Evolutionary conservation across 2,888 invertebrate genomes (phyloP).

Genomic region (Cantharis nigra): DNA sequence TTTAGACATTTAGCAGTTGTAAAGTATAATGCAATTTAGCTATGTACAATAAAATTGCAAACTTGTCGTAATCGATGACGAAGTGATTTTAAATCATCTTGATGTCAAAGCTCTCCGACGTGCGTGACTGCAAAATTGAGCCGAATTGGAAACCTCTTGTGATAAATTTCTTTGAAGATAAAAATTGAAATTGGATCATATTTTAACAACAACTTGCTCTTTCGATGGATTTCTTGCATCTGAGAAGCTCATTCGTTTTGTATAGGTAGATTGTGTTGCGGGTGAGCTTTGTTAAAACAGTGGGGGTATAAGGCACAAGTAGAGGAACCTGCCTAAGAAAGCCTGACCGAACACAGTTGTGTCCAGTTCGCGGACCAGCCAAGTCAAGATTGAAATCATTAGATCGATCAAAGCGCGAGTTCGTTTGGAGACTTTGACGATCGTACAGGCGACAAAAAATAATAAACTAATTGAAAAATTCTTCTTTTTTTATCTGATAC

Average conservation of each 20-base stretch:
- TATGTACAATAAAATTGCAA: conserved; percentile 23
- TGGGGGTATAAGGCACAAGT: conserved; percentile 33
- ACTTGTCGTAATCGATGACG: conserved; percentile 30
- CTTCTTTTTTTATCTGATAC: not conserved
- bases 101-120: not conserved
- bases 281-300: conserved; percentile 42
- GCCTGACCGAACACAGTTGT: conserved; percentile 42
- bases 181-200: not conserved
- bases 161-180: not conserved
- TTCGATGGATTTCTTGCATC: conserved; percentile 49
- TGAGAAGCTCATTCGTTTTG: conserved; percentile 30
- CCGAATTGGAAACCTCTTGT: not conserved
- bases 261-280: conserved; percentile 43
- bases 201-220: conserved; percentile 40
- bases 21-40: conserved; percentile 25
- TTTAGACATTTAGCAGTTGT: conserved; percentile 13
- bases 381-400: conserved; percentile 24
- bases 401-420: conserved; percentile 36
- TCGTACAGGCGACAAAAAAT: conserved; percentile 9
- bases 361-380: conserved; percentile 48
- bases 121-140: not conserved
- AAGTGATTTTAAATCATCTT: conserved; percentile 25
- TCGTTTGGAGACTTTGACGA: conserved; percentile 21
- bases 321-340: conserved; percentile 38
- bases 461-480: not conserved